Base-by-base conservation (phyloP, 2,113 vertebrate genomes). In the Puma concolor region DNA sequence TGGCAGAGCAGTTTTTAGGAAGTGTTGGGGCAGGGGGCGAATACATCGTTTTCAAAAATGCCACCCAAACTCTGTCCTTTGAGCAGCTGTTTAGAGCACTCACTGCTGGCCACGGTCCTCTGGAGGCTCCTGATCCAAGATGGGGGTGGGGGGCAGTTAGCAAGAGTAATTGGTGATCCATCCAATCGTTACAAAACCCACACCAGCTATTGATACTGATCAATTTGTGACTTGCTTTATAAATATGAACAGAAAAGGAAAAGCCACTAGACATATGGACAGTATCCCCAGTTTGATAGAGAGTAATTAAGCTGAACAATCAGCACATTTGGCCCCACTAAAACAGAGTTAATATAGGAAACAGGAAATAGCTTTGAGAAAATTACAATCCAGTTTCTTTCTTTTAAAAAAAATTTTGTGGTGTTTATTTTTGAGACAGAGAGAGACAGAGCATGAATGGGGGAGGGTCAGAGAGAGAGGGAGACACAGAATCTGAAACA, bases 201-300 rank as follows among this genome's bases (percentile, higher is more conserved):
- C 7, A 79, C 52, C 13, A 82, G 25, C 11, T 79, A 52, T 57
- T 50, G 5, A 77, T 93, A 27, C 15, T 83, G 21, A 89, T 74
- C 16, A 52, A 89, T 88, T 81, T 89, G 17, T 82, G 54, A 72
- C 25, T 93, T 72, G 25, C 16, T 97, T 72, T 96, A 83, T 95
- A 77, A 90, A 27, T 97, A 92, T 69, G 66, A 93, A 63, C 74
- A 80, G 36, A 94, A 93, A 85, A 71, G 69, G 60, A 88, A 94
- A 95, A 94, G 83, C 52, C 31, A 88, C 29, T 66, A 93, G 23
- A 91, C 52, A 41, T 94, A 77, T 72, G 81, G 57, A 71, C 7
- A 82, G 76, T 95, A 96, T 72, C 50, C n/a, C 72, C 36, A 88
- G 21, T 96, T 95, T 96, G 52, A 96, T 94, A 52, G n/a, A 95